phyloP scores from a whole-genome alignment of 2,113 vertebrate species.

The Petrocephalus zakoni region DNA sequence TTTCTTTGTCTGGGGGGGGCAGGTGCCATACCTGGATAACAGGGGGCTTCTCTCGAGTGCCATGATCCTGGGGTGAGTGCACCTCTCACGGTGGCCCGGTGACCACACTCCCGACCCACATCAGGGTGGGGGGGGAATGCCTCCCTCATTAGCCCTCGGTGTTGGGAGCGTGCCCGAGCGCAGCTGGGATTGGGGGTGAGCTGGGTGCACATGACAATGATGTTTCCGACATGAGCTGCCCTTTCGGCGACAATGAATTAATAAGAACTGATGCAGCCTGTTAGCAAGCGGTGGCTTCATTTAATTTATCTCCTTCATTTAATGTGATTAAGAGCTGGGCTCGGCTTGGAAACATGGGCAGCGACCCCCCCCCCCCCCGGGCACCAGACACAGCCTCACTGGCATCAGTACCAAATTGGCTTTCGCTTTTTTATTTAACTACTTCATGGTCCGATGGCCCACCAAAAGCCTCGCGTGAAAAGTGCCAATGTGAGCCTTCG shows the following conservation, averaged over 20 bases:
- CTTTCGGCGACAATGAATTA: conserved; percentile 2
- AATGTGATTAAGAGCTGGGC: not conserved
- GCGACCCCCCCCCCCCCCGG: not conserved
- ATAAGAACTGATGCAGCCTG: conserved; percentile 12
- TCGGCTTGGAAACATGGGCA: not conserved
- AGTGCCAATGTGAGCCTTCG: not conserved
- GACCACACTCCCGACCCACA: not conserved
- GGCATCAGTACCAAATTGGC: not conserved
- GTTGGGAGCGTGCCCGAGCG: not conserved
- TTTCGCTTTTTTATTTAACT: not conserved
- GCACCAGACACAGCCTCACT: not conserved
- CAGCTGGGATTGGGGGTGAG: not conserved
- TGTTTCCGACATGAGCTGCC: not conserved
- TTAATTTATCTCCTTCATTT: not conserved
- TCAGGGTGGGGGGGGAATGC: not conserved
- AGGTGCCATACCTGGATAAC: not conserved
- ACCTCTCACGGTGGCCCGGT: not conserved
- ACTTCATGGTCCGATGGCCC: not conserved
- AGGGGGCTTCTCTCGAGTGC: not conserved
- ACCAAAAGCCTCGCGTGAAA: not conserved
- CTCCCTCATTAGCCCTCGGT: not conserved
- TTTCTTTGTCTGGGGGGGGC: not conserved
- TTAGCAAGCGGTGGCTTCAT: not conserved
- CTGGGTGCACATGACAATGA: not conserved
- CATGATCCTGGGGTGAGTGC: not conserved